These are phyloP conservation scores for Myiotriccus ornatus DNA, from an alignment of 2,797 vertebrate species.

Conservation along the genomic window DNA sequence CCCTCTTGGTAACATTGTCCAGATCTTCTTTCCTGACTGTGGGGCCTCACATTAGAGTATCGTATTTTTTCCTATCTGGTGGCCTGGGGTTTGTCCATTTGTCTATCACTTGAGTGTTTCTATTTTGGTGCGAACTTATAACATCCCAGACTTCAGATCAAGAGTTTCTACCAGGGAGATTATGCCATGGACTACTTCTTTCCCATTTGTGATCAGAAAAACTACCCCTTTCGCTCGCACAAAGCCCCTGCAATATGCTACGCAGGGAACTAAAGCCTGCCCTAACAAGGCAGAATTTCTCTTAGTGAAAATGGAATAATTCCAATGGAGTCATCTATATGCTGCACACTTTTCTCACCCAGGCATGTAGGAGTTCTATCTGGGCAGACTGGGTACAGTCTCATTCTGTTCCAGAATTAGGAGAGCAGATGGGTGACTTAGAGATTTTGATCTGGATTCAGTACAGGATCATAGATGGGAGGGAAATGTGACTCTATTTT, in stretches of 20 bases:
- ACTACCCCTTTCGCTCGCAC: neutral
- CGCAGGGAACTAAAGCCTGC: neutral
- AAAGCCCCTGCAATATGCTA: neutral
- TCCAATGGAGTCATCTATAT: slow-evolving; percentile 62
- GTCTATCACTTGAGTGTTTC: slow-evolving; percentile 72
- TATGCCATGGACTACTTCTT: slow-evolving; percentile 12
- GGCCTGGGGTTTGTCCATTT: slow-evolving; percentile 69
- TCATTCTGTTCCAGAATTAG: slow-evolving; percentile 63
- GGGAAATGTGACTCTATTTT: neutral
- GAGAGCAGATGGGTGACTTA: slow-evolving; percentile 67
- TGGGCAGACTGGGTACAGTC: slow-evolving; percentile 64
- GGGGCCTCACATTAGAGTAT: slow-evolving; percentile 71
- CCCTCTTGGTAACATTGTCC: slow-evolving; percentile 63
- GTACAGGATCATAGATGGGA: no score
- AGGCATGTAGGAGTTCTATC: slow-evolving; percentile 61
- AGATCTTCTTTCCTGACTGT: slow-evolving; percentile 63
- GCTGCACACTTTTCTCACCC: slow-evolving; percentile 52
- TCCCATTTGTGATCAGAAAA: slow-evolving; percentile 2
- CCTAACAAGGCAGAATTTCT: slow-evolving; percentile 35
- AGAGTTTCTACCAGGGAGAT: slow-evolving; percentile 23
- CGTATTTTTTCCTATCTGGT: slow-evolving; percentile 65
- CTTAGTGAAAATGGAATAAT: slow-evolving; percentile 23
- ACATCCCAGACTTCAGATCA: slow-evolving; percentile 69
- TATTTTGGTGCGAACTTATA: slow-evolving; percentile 70
- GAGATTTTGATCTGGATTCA: neutral